Conservation (phyloP, 2,888 invertebrate genomes). For the Tanytarsus gracilentus region DNA sequence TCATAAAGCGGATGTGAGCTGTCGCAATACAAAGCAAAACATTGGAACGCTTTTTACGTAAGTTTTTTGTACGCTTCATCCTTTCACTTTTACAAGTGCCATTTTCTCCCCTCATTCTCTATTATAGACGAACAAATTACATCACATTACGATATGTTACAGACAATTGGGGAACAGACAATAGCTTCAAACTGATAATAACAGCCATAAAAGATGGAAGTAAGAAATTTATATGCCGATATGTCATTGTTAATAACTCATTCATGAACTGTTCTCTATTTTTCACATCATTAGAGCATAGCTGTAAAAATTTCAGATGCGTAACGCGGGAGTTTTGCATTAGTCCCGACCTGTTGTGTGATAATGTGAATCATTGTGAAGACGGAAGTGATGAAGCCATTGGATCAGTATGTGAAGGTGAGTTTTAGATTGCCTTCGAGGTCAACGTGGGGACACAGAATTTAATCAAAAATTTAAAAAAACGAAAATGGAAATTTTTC, state of each 20-base stretch:
- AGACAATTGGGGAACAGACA: constrained; percentile 84
- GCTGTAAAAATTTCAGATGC: constrained; percentile 83
- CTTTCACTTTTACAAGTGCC: no score
- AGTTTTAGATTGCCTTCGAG: no score
- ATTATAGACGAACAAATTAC: constrained; percentile 60
- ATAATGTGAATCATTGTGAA: constrained; percentile 87
- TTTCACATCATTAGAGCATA: constrained; percentile 55
- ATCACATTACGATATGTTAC: constrained; percentile 90
- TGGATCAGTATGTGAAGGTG: constrained; percentile 77
- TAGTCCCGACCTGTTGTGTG: constrained; percentile 81
- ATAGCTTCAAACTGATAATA: constrained; percentile 87
- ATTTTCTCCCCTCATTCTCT: no score
- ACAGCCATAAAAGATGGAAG: constrained; percentile 90
- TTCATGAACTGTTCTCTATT: neutral
- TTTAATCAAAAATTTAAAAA: no score
- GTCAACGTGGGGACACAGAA: no score
- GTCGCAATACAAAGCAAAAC: constrained; percentile 81
- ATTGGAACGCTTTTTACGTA: constrained; percentile 82
- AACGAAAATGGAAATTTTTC: no score
- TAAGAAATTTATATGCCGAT: constrained; percentile 36
- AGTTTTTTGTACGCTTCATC: no score
- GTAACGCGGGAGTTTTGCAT: constrained; percentile 84
- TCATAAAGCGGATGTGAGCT: constrained; percentile 79
- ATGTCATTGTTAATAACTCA: neutral
- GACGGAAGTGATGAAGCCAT: constrained; percentile 88